Evolutionary conservation across 1,140 invertebrate genomes (phyloP), one percentile per base, ranked within the genome.

Genomic region (Sarcophaga bullata): DNA sequence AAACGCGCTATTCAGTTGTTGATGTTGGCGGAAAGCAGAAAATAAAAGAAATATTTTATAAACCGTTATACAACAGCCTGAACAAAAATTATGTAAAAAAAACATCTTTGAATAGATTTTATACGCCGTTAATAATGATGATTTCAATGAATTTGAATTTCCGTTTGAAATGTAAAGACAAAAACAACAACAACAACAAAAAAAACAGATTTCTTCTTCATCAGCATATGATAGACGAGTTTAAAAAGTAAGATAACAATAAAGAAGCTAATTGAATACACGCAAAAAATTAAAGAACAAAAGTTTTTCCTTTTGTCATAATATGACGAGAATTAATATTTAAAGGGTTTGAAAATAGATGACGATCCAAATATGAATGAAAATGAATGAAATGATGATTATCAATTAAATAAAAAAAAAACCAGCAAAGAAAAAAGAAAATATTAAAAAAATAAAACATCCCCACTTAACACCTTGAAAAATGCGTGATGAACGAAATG

Each of bases 391-490:
- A 17, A 62, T 17, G 17, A 52, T 9, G 13, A 37, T 72, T 50
- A n/a, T 49, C 47, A 17, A n/a, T n/a, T 76, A 52, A 78, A 52
- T 78, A 52, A 78, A 78, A 78, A 78, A 78, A n/a, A n/a, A n/a
- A n/a, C n/a, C 47, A 6, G n/a, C n/a, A n/a, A 73, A n/a, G n/a
- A n/a, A n/a, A n/a, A 37, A 73, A 46, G 19, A 46, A 52, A 7
- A 25, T 2, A 13, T 62, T 62, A 25, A 19, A 78, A 50, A 17
- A 78, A n/a, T n/a, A n/a, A n/a, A n/a, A n/a, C n/a, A n/a, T n/a
- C n/a, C n/a, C n/a, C n/a, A n/a, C n/a, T n/a, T n/a, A n/a, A n/a
- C n/a, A n/a, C n/a, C n/a, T n/a, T n/a, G n/a, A n/a, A n/a, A n/a
- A n/a, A n/a, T n/a, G n/a, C n/a, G n/a, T n/a, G n/a, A n/a, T n/a